phyloP scores from a whole-genome alignment of 2,113 vertebrate genomes.

The Sinocyclocheilus grahami region DNA sequence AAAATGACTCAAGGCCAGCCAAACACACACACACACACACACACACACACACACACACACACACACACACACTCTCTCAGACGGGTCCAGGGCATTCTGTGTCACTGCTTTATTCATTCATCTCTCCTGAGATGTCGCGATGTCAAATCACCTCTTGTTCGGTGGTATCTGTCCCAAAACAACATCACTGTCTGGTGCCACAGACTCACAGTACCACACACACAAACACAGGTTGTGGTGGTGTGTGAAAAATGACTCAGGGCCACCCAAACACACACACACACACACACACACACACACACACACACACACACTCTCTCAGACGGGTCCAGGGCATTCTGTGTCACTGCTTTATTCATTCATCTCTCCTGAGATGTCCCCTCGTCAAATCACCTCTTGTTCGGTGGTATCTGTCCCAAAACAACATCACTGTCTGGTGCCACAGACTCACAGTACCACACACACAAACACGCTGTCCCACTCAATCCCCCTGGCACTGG shows the following conservation, averaged over 20 bases:
- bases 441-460: constrained; percentile 21
- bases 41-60: too few species aligned
- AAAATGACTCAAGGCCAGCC: background rate
- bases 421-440: constrained; percentile 33
- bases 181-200: constrained; percentile 31
- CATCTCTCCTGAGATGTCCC: constrained; percentile 42
- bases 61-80: constrained; percentile 38
- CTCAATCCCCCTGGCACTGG: constrained; percentile 42
- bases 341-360: constrained; percentile 35
- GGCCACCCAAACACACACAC: too few species aligned
- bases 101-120: constrained; percentile 34
- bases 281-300: too few species aligned
- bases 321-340: constrained; percentile 29
- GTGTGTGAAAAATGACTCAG: too few species aligned
- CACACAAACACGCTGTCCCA: constrained; percentile 53
- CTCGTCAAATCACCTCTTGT: constrained; percentile 48
- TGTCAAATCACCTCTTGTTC: constrained; percentile 48
- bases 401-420: constrained; percentile 39
- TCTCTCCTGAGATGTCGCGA: constrained; percentile 43
- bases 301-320: too few species aligned
- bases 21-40: constrained; percentile 39
- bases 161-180: constrained; percentile 38
- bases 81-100: constrained; percentile 32
- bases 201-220: constrained; percentile 25
- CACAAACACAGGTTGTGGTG: too few species aligned